Conservation (phyloP, 2,113 vertebrate species). For the Tragelaphus buxtoni region DNA sequence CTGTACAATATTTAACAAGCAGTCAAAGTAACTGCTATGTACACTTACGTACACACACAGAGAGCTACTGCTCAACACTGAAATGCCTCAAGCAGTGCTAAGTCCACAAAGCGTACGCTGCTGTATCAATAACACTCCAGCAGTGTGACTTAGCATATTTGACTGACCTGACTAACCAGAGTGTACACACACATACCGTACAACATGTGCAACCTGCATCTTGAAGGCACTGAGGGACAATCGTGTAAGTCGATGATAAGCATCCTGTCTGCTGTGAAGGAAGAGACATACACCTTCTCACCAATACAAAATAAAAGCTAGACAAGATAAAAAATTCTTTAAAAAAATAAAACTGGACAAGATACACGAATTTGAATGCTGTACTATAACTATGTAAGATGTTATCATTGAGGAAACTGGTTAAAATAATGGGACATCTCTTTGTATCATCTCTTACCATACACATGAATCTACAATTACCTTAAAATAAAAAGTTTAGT, state of each 20-base stretch:
- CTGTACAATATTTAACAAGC: neutral
- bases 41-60: neutral
- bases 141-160: neutral
- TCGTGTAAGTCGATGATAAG: neutral
- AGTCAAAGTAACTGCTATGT: neutral
- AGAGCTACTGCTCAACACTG: neutral
- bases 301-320: neutral
- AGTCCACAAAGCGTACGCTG: neutral
- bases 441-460: neutral
- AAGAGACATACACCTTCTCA: neutral
- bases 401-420: neutral
- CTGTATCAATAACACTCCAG: neutral
- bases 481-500: neutral
- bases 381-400: neutral
- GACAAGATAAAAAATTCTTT: neutral
- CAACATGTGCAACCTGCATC: neutral
- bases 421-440: neutral
- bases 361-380: neutral
- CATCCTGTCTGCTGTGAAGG: neutral
- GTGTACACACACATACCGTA: neutral
- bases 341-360: neutral
- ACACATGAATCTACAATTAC: neutral
- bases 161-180: neutral
- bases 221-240: neutral
- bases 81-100: neutral